Conservation (phyloP, 1,140 invertebrate genomes). For the Plutomurus gul region DNA sequence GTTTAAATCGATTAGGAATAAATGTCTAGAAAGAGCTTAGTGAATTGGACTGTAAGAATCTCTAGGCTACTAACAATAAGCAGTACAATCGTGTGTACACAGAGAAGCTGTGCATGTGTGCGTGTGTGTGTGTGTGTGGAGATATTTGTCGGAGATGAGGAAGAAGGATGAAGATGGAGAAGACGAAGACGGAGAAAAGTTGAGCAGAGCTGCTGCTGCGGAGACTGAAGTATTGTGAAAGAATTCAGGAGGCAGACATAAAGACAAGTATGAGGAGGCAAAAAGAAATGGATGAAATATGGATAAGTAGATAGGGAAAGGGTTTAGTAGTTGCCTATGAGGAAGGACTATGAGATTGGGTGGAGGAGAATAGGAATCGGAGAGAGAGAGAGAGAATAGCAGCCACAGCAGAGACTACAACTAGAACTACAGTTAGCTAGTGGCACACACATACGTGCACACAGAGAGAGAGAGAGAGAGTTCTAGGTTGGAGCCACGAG, state of each 20-base stretch:
- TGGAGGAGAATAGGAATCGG: background rate
- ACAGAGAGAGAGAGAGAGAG: background rate
- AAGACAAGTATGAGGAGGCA: background rate
- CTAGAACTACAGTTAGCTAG: background rate
- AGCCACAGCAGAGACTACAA: background rate
- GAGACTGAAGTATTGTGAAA: background rate
- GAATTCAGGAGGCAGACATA: background rate
- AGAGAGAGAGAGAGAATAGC: background rate
- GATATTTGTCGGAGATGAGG: background rate
- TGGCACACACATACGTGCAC: background rate
- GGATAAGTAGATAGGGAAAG: background rate
- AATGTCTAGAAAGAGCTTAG: constrained; percentile 1
- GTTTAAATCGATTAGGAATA: background rate
- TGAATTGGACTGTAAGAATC: constrained; percentile 5
- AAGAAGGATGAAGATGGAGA: background rate
- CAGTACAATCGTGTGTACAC: too few relatives aligned
- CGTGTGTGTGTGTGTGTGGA: too few relatives aligned
- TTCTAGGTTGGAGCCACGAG: background rate
- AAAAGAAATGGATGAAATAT: background rate
- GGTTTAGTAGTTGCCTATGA: constrained; percentile 16
- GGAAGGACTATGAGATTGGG: constrained; percentile 1
- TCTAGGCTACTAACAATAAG: too few relatives aligned
- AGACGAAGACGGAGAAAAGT: background rate
- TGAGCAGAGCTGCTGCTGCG: background rate
- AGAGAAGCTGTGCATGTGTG: too few relatives aligned